phyloP scores from a whole-genome alignment of 2,113 vertebrate genomes.

The Pycnonotus jocosus region DNA sequence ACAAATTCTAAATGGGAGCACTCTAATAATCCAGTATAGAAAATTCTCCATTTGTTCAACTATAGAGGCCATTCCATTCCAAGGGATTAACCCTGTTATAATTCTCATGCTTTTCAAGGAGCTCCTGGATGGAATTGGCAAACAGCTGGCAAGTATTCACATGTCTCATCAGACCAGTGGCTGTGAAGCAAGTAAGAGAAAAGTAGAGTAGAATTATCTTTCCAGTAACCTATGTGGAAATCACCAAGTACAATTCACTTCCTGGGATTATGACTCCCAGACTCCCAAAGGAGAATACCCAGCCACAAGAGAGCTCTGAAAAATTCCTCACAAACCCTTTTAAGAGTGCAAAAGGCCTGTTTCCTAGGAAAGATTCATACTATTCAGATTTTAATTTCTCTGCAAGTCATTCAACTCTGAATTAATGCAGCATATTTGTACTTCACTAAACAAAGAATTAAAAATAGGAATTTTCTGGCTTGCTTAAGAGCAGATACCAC shows the following conservation, averaged over 20 bases:
- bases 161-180: neutral
- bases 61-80: neutral
- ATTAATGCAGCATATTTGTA: neutral
- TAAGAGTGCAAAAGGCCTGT: neutral
- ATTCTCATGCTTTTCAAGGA: slow-evolving; percentile 7
- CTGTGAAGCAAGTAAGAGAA: neutral
- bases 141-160: slow-evolving; percentile 9
- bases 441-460: neutral
- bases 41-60: neutral
- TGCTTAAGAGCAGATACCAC: neutral
- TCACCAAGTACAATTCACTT: neutral
- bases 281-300: neutral
- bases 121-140: neutral
- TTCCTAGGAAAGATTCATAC: neutral
- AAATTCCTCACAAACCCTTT: neutral
- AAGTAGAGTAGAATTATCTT: neutral
- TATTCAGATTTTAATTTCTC: neutral
- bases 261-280: neutral
- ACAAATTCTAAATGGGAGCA: neutral
- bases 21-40: neutral
- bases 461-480: neutral
- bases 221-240: slow-evolving; percentile 36
- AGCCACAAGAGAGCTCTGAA: neutral
- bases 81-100: neutral
- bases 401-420: neutral